These are phyloP conservation scores for Cynodonichthys magdalenae DNA, from an alignment of 2,797 vertebrate genomes.

Conservation along the genomic window DNA sequence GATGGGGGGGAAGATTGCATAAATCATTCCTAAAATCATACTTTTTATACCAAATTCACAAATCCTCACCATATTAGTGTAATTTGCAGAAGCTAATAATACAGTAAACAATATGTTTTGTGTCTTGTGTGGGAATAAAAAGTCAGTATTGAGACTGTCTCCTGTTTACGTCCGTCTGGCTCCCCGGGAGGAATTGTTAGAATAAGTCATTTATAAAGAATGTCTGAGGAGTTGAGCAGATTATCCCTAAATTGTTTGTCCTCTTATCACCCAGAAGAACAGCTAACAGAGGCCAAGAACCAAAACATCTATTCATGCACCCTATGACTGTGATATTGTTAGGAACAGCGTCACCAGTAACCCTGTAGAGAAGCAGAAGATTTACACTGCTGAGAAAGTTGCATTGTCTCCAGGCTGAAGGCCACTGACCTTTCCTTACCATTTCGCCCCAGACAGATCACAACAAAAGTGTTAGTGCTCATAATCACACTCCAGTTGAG, in stretches of 20 bases:
- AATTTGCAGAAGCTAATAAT: slow-evolving; percentile 27
- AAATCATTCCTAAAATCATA: not conserved
- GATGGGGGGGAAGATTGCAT: not conserved
- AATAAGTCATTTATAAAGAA: slow-evolving; percentile 65
- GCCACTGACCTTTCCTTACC: slow-evolving; percentile 63
- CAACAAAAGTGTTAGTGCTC: slow-evolving; percentile 36
- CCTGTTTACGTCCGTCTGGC: slow-evolving; percentile 39
- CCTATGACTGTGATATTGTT: slow-evolving; percentile 75
- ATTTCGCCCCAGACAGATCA: slow-evolving; percentile 37
- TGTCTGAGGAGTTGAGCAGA: slow-evolving; percentile 45
- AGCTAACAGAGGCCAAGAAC: slow-evolving; percentile 55
- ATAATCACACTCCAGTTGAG: slow-evolving; percentile 36
- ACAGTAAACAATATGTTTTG: slow-evolving; percentile 41
- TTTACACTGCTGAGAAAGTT: slow-evolving; percentile 61
- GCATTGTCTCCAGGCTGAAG: slow-evolving; percentile 48
- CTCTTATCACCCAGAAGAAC: slow-evolving; percentile 63
- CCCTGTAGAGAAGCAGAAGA: slow-evolving; percentile 48
- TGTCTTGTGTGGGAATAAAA: slow-evolving; percentile 25
- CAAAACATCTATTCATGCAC: slow-evolving; percentile 69
- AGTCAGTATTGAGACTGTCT: slow-evolving; percentile 39
- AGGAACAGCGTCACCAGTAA: slow-evolving; percentile 53
- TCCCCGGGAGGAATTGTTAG: slow-evolving; percentile 37
- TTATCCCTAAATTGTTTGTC: slow-evolving; percentile 69
- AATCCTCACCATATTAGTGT: slow-evolving; percentile 32
- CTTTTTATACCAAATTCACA: not conserved